These are phyloP conservation scores for Acanthosepion esculentum DNA, from an alignment of 2,888 invertebrate species.

Conservation along the genomic window DNA sequence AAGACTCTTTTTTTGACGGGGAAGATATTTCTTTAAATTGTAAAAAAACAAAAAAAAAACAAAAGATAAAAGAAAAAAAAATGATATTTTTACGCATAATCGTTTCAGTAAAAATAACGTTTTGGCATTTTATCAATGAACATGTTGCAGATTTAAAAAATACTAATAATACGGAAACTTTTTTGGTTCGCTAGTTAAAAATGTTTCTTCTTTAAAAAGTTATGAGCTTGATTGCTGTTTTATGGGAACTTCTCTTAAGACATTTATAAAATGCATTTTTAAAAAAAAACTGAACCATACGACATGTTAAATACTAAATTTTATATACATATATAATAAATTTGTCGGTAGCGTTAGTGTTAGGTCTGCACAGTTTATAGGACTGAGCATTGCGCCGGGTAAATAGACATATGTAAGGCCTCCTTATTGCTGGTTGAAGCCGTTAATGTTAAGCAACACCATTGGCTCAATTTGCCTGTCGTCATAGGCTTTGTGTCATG, in stretches of 20 bases:
- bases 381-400: background rate
- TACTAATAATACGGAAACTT: background rate
- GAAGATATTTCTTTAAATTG: no score
- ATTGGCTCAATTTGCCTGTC: slow-evolving; percentile 35
- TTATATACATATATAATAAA: background rate
- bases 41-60: no score
- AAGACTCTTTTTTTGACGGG: no score
- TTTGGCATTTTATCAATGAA: slow-evolving; percentile 6
- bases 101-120: background rate
- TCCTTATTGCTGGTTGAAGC: background rate
- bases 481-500: slow-evolving; percentile 45
- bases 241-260: background rate
- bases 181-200: background rate
- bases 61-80: no score
- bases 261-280: background rate
- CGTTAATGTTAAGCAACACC: slow-evolving; percentile 33
- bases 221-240: background rate
- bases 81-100: no score
- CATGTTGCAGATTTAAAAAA: background rate
- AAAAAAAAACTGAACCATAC: background rate
- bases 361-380: background rate
- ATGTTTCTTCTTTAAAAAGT: background rate
- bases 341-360: background rate
- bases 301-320: background rate
- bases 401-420: background rate